Percentiles rank a stretch among this genome's conserved stretches.
Conservation (phyloP, 2,888 invertebrate genomes). For the Diadegma fenestrale region DNA sequence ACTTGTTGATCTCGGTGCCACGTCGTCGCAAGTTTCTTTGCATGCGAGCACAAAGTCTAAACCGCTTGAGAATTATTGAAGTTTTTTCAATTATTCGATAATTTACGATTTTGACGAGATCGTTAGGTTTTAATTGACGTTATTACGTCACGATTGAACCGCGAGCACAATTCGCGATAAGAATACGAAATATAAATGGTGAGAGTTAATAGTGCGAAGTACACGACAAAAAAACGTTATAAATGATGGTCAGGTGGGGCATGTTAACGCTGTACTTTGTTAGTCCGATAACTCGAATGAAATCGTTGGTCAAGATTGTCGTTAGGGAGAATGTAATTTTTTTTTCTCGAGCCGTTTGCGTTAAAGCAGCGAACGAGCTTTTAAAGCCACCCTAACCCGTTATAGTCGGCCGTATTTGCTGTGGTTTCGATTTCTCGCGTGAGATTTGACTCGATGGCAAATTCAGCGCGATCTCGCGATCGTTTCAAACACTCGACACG, state of each 20-base stretch:
- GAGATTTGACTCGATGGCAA: slow-evolving; percentile 65
- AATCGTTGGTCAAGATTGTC: slow-evolving; percentile 63
- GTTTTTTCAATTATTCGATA: not conserved
- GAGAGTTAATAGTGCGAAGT: slow-evolving; percentile 27
- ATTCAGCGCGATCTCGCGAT: slow-evolving; percentile 63
- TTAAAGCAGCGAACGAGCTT: slow-evolving; percentile 16
- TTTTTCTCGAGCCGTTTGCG: slow-evolving; percentile 25
- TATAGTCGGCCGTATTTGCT: slow-evolving; percentile 7
- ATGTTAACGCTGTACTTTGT: slow-evolving; percentile 59
- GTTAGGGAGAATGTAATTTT: not conserved
- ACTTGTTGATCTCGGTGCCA: slow-evolving; percentile 59
- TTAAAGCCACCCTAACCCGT: slow-evolving; percentile 10
- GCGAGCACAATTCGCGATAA: not conserved
- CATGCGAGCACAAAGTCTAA: no score
- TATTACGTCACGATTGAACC: not conserved
- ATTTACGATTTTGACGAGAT: not conserved
- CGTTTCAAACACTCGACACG: slow-evolving; percentile 69
- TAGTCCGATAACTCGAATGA: slow-evolving; percentile 51
- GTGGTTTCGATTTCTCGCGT: slow-evolving; percentile 68
- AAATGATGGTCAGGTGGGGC: slow-evolving; percentile 47
- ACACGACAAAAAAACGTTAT: slow-evolving; percentile 21
- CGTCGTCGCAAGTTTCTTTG: slow-evolving; percentile 18
- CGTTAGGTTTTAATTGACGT: not conserved
- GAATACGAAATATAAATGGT: slow-evolving; percentile 18
- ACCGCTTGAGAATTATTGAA: no score